Base-by-base conservation (phyloP, 1,140 invertebrate genomes). In the Alviniconcha marisindica region DNA sequence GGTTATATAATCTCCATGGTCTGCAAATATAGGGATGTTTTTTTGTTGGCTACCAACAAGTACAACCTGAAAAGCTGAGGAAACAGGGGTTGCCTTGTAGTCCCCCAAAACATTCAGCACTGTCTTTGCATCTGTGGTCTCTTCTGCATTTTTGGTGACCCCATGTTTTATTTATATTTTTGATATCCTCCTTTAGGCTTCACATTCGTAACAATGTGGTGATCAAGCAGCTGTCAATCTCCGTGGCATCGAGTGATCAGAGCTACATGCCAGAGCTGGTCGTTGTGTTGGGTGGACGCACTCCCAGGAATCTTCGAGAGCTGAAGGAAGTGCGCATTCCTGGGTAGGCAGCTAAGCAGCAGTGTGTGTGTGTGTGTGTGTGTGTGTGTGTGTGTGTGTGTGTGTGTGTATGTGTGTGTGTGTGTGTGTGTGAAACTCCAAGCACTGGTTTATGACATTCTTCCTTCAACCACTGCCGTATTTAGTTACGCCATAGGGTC, bases 231-330 rank as follows among this genome's bases (percentile, higher is more conserved):
- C 76, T 93, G 74, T 88, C 88, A 2, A 87, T 92, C 7, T 84
- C 83, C 31, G 92, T 93, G 31, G 88, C 88, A 0, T 90, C 91
- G 12, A 84, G 87, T 48, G 92, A 93, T 82, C 91, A 92, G 63
- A 93, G 92, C 83, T 93, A 93, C 84, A 92, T 92, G 92, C 92
- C 92, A 18, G 89, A 92, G 79, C 74, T 90, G 36, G 84, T 92
- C 24, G 86, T 88, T 28, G 87, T 93, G 18, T 88, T 88, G 42
- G 92, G 88, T 38, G 92, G 91, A 1, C 88, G 87, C 66, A 89
- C 83, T 60, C 71, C 87, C 15, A 82, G 83, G 18, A 87, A 66
- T 38, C 87, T 92, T 3, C 73, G 89, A 82, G 89, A 91, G 44
- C 90, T 93, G 10, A 91, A 90, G 76, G 92, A 92, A 79, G 78